Percentiles rank a stretch among this genome's conserved stretches.
Conservation (phyloP, 2,888 invertebrate species). For the Tiliacea citrago region DNA sequence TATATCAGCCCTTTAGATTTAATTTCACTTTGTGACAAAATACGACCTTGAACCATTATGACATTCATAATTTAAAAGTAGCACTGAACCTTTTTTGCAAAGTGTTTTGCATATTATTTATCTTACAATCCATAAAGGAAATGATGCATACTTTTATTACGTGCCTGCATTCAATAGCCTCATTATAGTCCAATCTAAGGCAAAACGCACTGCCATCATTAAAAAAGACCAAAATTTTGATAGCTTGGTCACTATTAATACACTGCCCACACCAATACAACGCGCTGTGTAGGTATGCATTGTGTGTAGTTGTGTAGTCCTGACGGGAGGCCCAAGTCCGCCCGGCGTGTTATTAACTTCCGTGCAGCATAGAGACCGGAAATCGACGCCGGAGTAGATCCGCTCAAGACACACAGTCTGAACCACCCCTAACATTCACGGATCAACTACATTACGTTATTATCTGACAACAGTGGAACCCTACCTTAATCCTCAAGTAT, state of each 20-base stretch:
- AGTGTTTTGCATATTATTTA: not conserved
- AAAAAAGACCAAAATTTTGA: conserved; percentile 43
- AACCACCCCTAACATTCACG: conserved; percentile 36
- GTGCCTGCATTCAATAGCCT: not conserved
- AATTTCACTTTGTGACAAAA: not conserved
- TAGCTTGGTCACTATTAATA: conserved; percentile 38
- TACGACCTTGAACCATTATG: too few species aligned
- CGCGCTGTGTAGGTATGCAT: not conserved
- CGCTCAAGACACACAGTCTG: conserved; percentile 65
- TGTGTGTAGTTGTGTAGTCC: conserved; percentile 13
- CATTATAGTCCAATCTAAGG: conserved; percentile 6
- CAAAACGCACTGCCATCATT: conserved; percentile 3
- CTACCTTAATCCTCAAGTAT: conserved; percentile 6
- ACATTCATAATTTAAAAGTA: not conserved
- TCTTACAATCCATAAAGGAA: not conserved
- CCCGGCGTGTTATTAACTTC: conserved; percentile 83
- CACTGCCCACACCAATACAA: conserved; percentile 14
- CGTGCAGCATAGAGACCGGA: conserved; percentile 79
- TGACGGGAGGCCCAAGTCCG: conserved; percentile 60
- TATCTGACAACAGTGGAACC: conserved; percentile 23
- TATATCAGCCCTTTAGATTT: not conserved
- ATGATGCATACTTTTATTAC: not conserved
- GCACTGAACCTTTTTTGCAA: not conserved
- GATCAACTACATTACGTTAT: conserved; percentile 15
- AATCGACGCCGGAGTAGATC: conserved; percentile 78